Conservation (phyloP, 2,888 invertebrate genomes). For the Omphaloscelis lunosa region DNA sequence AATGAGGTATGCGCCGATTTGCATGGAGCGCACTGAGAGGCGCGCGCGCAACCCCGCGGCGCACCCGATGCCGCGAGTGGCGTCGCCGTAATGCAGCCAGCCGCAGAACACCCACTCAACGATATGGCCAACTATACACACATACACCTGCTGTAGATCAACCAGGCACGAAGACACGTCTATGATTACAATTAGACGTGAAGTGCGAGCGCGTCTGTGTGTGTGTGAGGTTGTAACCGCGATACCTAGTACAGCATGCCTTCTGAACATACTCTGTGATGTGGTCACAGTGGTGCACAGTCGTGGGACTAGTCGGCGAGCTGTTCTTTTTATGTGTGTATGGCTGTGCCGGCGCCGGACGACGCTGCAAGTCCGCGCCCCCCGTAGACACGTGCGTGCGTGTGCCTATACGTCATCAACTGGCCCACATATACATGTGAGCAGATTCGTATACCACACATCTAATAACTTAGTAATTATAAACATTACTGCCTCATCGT, state of each 20-base stretch:
- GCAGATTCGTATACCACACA: neutral
- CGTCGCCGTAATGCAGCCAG: constrained; percentile 22
- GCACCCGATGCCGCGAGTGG: constrained; percentile 46
- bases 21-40: constrained; percentile 35
- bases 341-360: constrained; percentile 4
- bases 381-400: constrained; percentile 1
- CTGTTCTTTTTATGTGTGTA: neutral
- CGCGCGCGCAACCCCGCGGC: constrained; percentile 37
- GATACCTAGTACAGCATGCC: neutral
- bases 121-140: neutral
- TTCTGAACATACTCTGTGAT: constrained; percentile 5
- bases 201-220: neutral
- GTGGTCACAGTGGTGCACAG: neutral
- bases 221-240: neutral
- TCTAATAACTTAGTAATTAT: neutral
- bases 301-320: neutral
- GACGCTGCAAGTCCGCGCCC: neutral
- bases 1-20: constrained; percentile 39
- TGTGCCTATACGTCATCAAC: neutral
- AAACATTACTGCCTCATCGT: neutral
- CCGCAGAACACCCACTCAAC: constrained; percentile 9
- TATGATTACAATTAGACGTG: neutral
- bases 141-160: neutral
- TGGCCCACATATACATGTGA: no score
- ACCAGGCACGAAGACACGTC: neutral